phyloP scores from a whole-genome alignment of 2,888 invertebrate genomes.

The Coronaproctus castanopsis region DNA sequence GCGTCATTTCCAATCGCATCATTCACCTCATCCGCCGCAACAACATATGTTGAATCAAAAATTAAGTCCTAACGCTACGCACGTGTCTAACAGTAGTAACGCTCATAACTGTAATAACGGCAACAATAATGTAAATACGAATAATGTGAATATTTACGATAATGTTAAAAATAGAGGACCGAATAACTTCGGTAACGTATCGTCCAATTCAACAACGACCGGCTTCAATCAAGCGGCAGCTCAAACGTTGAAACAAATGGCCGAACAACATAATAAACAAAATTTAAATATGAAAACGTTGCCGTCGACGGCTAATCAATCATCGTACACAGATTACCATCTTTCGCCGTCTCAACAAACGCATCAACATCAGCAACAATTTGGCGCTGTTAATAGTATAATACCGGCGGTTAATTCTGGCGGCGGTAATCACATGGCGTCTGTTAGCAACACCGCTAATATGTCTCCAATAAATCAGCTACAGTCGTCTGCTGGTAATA shows the following conservation, averaged over 20 bases:
- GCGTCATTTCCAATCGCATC: background rate
- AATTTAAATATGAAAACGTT: background rate
- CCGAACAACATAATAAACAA: constrained; percentile 52
- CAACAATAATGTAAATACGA: background rate
- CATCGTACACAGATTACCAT: background rate
- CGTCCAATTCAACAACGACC: background rate
- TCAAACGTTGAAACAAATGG: constrained; percentile 89
- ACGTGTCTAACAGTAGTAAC: background rate
- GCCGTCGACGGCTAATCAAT: background rate
- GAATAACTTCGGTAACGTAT: background rate
- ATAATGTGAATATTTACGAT: too few relatives aligned
- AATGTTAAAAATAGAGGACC: background rate
- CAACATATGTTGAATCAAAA: background rate
- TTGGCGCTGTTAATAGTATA: background rate
- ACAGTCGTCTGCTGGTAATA: background rate
- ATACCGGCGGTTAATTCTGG: background rate
- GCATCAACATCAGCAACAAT: background rate
- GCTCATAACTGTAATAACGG: too few relatives aligned
- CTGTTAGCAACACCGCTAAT: background rate
- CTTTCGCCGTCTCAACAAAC: background rate
- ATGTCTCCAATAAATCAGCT: background rate
- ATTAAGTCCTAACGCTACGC: background rate
- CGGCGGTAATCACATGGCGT: background rate
- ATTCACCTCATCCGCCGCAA: background rate
- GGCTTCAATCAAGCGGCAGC: constrained; percentile 44